Conservation (phyloP, 2,113 vertebrate species). For the Misgurnus mizolepis region DNA sequence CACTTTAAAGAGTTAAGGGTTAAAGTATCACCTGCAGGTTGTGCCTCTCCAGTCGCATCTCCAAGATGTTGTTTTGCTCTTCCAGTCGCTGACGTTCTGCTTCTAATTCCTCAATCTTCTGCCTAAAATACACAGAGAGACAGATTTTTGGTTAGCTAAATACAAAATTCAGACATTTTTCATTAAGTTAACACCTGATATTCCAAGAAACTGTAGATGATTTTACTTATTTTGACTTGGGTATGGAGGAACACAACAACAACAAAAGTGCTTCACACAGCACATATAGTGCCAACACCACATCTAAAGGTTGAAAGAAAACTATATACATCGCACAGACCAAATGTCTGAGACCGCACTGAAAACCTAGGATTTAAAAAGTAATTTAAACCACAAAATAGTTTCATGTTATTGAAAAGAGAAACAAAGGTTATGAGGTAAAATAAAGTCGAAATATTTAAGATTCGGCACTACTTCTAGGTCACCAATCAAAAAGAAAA, state of each 20-base stretch:
- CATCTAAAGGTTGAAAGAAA: neutral
- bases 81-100: slow-evolving; percentile 81
- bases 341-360: neutral
- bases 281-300: neutral
- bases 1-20: neutral
- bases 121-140: slow-evolving; percentile 66
- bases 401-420: too few species aligned
- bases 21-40: slow-evolving; percentile 80
- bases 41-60: slow-evolving; percentile 85
- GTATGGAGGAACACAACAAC: neutral
- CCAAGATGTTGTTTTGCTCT: slow-evolving; percentile 82
- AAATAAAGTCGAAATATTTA: too few species aligned
- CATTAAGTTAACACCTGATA: too few species aligned
- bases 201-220: too few species aligned
- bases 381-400: neutral
- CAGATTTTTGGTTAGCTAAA: neutral
- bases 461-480: too few species aligned
- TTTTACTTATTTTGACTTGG: neutral
- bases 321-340: neutral
- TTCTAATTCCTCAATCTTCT: slow-evolving; percentile 94
- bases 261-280: neutral
- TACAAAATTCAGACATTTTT: neutral
- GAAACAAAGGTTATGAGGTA: too few species aligned
- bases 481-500: too few species aligned
- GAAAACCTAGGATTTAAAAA: neutral